Conservation (phyloP, 2,888 invertebrate species). For the Ormyrus nitidulus region DNA sequence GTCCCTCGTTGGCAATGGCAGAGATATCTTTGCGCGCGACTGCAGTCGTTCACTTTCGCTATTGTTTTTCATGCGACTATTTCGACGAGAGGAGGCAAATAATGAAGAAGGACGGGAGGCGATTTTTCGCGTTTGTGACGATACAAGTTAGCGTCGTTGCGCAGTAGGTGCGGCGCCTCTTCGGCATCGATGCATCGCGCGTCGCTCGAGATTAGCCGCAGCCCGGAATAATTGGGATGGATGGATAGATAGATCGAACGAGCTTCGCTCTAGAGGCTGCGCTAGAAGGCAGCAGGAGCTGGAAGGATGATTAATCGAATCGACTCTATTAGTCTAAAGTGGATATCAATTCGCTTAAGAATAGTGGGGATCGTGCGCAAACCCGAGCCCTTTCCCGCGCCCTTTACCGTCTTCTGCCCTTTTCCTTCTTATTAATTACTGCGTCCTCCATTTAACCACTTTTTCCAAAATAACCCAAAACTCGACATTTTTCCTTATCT, state of each 20-base stretch:
- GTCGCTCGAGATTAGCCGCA: conserved; percentile 37
- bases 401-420: neutral
- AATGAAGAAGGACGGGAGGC: no score
- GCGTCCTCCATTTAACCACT: no score
- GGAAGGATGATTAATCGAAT: conserved; percentile 55
- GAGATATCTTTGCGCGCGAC: no score
- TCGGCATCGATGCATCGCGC: conserved; percentile 23
- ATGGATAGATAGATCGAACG: conserved; percentile 44
- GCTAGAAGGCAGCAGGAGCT: neutral
- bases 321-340: conserved; percentile 53
- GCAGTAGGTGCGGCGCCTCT: neutral
- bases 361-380: neutral
- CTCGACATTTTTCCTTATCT: no score
- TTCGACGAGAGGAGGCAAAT: neutral
- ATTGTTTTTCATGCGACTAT: no score
- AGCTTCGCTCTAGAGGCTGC: neutral
- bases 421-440: neutral
- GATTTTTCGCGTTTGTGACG: no score
- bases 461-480: no score
- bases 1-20: no score
- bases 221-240: conserved; percentile 46
- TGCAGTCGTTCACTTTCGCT: no score
- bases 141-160: no score
- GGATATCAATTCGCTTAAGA: conserved; percentile 56
- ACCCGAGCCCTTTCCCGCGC: neutral